Conservation (phyloP, 2,113 vertebrate genomes). For the Danionella cerebrum region DNA sequence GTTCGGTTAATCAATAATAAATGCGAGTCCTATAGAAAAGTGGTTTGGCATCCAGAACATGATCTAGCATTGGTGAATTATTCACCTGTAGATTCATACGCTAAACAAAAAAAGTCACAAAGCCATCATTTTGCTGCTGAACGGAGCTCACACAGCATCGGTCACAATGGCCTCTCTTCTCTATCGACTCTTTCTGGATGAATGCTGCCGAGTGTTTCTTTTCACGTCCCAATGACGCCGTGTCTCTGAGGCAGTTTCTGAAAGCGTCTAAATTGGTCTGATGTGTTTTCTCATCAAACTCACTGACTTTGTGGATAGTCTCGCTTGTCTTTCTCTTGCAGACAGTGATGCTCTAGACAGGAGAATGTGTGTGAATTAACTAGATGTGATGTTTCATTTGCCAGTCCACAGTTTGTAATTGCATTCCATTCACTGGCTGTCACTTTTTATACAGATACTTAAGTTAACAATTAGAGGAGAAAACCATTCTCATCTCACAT, state of each 20-base stretch:
- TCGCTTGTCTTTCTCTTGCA: neutral
- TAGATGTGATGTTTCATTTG: neutral
- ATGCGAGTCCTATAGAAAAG: conserved; percentile 36
- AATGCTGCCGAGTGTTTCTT: neutral
- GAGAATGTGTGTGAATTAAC: neutral
- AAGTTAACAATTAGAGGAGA: neutral
- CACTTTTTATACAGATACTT: neutral
- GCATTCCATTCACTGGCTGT: neutral
- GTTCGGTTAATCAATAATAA: conserved; percentile 39
- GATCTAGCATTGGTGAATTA: conserved; percentile 45
- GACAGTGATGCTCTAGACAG: neutral
- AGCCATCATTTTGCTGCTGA: neutral
- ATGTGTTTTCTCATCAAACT: neutral
- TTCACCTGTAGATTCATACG: conserved; percentile 26
- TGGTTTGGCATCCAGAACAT: conserved; percentile 37
- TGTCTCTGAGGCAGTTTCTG: neutral
- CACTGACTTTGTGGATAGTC: neutral
- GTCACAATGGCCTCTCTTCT: neutral
- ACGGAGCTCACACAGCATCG: neutral
- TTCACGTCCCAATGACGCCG: neutral
- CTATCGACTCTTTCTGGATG: neutral
- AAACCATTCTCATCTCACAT: neutral
- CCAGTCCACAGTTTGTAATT: neutral
- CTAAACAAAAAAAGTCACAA: conserved; percentile 17
- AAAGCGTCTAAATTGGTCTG: neutral